A percentile compares a stretch with the other conserved stretches of the same genome.
Conservation (phyloP, 2,113 vertebrate species). For the Atlantisia rogersi region DNA sequence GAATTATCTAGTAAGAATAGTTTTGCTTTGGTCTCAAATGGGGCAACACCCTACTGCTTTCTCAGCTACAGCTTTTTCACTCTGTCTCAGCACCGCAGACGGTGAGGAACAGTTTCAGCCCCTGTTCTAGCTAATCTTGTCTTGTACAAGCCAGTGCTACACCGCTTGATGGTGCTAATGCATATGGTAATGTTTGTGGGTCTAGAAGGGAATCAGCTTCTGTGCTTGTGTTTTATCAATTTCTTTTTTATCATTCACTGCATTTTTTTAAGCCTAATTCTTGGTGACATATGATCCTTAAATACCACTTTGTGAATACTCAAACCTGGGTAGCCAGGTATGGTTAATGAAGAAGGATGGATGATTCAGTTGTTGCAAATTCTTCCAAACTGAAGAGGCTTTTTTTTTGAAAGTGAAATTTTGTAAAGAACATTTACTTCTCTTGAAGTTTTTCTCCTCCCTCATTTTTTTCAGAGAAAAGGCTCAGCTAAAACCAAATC, state of each 20-base stretch:
- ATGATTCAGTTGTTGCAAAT: neutral
- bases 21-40: neutral
- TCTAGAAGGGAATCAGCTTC: neutral
- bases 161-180: constrained; percentile 74
- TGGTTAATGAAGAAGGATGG: neutral
- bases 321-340: neutral
- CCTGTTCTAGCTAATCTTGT: neutral
- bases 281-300: neutral
- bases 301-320: neutral
- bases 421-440: neutral
- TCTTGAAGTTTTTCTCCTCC: neutral
- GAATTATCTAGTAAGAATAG: neutral
- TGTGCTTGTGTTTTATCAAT: neutral
- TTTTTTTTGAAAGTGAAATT: neutral
- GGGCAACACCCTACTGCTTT: neutral
- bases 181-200: neutral
- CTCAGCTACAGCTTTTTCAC: neutral
- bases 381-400: neutral
- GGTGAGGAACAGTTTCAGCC: neutral
- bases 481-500: neutral
- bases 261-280: neutral
- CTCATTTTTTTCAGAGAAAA: neutral
- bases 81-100: neutral
- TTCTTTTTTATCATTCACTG: neutral
- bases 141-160: neutral